Conservation (phyloP, 2,113 vertebrate species). For the Triplophysa tibetana region DNA sequence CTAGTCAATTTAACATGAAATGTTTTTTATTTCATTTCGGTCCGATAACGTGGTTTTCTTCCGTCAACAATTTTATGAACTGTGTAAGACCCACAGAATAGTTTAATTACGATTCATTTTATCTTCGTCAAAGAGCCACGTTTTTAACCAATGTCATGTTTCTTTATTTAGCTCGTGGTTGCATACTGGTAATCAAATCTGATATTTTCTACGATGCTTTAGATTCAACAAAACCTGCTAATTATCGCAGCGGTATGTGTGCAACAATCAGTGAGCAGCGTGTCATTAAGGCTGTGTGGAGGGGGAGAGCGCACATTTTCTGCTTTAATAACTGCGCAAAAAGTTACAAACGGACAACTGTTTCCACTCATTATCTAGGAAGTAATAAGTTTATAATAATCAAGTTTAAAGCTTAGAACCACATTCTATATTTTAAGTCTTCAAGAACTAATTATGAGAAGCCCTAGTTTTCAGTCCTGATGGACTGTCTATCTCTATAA, state of each 20-base stretch:
- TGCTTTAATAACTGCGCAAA: conserved; percentile 18
- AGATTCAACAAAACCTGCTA: conserved; percentile 27
- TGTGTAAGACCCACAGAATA: not conserved
- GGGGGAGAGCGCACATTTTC: conserved; percentile 22
- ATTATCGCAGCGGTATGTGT: conserved; percentile 11
- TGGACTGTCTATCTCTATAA: not conserved
- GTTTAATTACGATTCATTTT: not conserved
- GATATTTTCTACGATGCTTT: conserved; percentile 25
- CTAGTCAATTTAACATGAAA: not conserved
- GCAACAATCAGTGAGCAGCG: conserved; percentile 9
- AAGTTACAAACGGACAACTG: not conserved
- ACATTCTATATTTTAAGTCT: not conserved
- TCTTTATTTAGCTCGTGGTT: conserved; percentile 25
- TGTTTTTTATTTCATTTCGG: not conserved
- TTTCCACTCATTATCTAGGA: not conserved
- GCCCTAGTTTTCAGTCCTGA: not conserved
- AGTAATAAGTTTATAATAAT: not conserved
- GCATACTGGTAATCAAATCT: conserved; percentile 43
- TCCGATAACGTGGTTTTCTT: not conserved
- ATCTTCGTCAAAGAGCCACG: not conserved
- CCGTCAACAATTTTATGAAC: not conserved
- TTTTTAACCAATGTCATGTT: not conserved
- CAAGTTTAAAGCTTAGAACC: not conserved
- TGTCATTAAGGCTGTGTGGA: conserved; percentile 40
- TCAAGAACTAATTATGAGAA: not conserved